phyloP scores from a whole-genome alignment of 2,888 invertebrate genomes.

The Aleiodes testaceus region DNA sequence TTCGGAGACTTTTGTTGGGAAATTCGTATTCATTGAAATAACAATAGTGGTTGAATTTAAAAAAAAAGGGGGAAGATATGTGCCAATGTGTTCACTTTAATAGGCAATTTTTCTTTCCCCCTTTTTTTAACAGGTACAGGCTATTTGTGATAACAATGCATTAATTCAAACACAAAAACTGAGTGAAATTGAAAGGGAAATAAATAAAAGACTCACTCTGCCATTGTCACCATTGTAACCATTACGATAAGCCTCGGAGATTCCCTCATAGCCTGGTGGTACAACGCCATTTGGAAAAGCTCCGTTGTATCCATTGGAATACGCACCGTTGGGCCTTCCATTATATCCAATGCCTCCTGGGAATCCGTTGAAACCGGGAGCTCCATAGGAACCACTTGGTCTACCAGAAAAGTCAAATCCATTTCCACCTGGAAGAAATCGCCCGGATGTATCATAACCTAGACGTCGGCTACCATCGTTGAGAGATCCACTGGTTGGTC shows the following conservation, averaged over 20 bases:
- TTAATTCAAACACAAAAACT: constrained; percentile 14
- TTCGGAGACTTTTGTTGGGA: background rate
- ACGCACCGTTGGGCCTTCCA: constrained; percentile 40
- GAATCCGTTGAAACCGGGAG: constrained; percentile 53
- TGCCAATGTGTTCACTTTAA: background rate
- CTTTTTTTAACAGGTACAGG: background rate
- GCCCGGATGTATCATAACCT: constrained; percentile 47
- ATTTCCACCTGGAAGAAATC: constrained; percentile 48
- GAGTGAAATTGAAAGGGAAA: constrained; percentile 15
- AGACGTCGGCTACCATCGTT: constrained; percentile 43
- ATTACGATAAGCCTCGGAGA: constrained; percentile 37
- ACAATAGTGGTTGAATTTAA: background rate
- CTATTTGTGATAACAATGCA: constrained; percentile 1
- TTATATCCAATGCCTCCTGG: constrained; percentile 47
- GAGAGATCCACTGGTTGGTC: constrained; percentile 58
- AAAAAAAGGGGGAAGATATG: background rate
- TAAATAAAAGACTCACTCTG: constrained; percentile 57
- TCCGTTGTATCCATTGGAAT: constrained; percentile 36
- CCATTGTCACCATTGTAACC: constrained; percentile 55
- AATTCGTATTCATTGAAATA: background rate
- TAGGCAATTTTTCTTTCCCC: constrained; percentile 12
- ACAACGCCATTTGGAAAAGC: constrained; percentile 36
- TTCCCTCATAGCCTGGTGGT: constrained; percentile 29
- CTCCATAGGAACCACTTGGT: constrained; percentile 53
- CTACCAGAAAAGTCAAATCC: constrained; percentile 44